Evolutionary conservation across 1,140 invertebrate genomes (phyloP), one percentile per base, ranked within the genome.

Genomic region (Hetaerina americana): DNA sequence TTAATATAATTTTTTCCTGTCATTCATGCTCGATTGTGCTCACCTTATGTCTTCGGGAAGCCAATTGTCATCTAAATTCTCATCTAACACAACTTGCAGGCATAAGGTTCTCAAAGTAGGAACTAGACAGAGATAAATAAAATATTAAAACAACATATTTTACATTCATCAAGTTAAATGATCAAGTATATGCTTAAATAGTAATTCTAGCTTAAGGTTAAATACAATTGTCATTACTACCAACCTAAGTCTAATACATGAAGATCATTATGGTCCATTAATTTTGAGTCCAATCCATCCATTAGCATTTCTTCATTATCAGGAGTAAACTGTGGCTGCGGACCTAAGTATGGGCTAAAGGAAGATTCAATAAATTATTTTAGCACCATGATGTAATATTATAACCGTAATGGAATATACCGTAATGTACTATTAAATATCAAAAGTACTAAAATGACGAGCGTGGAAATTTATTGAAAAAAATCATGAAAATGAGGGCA

Each of bases 241-340:
- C 80, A 79, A 85, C 84, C 78, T 78, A 91, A 89, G 78, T 93
- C 91, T 31, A 93, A 79, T 40, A 92, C 84, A 79, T 90, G 87
- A 71, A 92, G 84, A 80, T 93, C 91, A 79, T 89, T 89, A 76
- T 92, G 90, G 77, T 93, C 91, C 72, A 88, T 85, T 6, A 92
- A 77, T 72, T 79, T 78, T n/a, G 73, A 70, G 66, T 78, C 76
- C 72, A 12, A 77, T 40, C 81, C 79, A 12, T 78, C 77, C 70
- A 25, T n/a, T 6, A 66, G 27, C 26, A 26, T 76, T 73, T 72
- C 75, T 72, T 75, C 75, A 10, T 28, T 72, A 29, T 73, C 75
- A 68, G 69, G 70, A 68, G 70, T 69, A 15, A 27, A 2, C 27
- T 57, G 8, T 67, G 22, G 12, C 27, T 29, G 18, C 40, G 27